These are phyloP conservation scores for Pycnonotus jocosus DNA, from an alignment of 2,113 vertebrate genomes.

Conservation along the genomic window DNA sequence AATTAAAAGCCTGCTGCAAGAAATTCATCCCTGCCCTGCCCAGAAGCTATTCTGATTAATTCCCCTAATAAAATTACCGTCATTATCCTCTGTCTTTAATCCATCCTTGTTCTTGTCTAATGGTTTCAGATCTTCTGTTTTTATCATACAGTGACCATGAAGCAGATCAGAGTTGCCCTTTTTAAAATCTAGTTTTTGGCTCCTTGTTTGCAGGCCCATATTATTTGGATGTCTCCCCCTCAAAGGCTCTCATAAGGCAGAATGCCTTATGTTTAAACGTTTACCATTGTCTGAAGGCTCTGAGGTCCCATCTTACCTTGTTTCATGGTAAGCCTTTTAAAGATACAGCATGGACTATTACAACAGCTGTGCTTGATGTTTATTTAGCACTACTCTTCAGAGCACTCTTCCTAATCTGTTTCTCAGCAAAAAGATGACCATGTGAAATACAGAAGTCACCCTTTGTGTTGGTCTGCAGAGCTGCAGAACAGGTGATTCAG, in stretches of 20 bases:
- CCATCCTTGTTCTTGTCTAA: background rate
- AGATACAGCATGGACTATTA: background rate
- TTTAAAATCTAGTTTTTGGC: background rate
- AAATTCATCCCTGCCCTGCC: slow-evolving; percentile 23
- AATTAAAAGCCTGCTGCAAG: slow-evolving; percentile 13
- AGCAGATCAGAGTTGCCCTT: background rate
- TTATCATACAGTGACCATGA: background rate
- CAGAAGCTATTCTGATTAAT: slow-evolving; percentile 41
- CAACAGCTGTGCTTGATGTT: background rate
- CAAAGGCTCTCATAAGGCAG: background rate
- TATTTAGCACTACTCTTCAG: background rate
- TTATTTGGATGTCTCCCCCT: background rate
- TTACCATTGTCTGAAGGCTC: background rate
- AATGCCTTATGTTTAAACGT: background rate
- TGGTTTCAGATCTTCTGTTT: slow-evolving; percentile 10
- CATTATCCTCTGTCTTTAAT: slow-evolving; percentile 18
- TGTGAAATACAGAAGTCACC: background rate
- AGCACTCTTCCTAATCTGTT: background rate
- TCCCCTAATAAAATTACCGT: background rate
- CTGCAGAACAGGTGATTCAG: rapidly evolving
- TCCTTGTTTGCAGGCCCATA: background rate
- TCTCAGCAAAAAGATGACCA: background rate
- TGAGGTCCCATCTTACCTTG: background rate
- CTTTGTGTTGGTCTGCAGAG: background rate
- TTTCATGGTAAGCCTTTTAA: background rate